Evolutionary conservation across 2,888 invertebrate genomes (phyloP).

Genomic region (Luperina testacea): DNA sequence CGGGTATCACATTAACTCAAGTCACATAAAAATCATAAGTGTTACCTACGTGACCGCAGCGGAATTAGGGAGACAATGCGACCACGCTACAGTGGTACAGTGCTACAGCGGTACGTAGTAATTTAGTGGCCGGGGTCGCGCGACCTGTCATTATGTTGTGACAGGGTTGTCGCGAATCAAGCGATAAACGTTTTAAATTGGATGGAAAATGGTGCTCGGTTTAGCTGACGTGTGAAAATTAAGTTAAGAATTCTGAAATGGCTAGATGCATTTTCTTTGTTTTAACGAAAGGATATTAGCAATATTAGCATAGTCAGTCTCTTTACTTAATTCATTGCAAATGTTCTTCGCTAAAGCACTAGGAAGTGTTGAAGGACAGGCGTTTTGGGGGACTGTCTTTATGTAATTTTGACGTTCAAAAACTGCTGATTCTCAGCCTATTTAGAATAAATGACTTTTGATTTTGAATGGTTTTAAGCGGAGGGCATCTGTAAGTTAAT

Average conservation of each 20-base stretch:
- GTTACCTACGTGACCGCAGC: constrained; percentile 36
- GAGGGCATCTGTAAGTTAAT: neutral
- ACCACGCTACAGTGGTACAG: constrained; percentile 25
- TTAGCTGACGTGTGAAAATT: neutral
- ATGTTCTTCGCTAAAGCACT: too few species aligned
- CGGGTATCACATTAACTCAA: constrained; percentile 7
- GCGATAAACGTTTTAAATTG: constrained; percentile 30
- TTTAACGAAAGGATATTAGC: neutral
- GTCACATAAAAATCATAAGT: constrained; percentile 46
- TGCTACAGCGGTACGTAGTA: constrained; percentile 70
- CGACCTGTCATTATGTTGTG: constrained; percentile 78
- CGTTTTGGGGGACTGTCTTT: too few species aligned
- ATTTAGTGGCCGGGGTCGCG: constrained; percentile 79
- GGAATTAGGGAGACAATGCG: constrained; percentile 38
- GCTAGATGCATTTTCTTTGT: neutral
- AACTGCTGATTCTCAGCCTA: too few species aligned
- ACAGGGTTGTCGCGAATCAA: constrained; percentile 65
- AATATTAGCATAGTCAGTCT: neutral
- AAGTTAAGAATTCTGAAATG: neutral
- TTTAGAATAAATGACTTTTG: too few species aligned
- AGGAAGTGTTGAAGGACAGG: too few species aligned
- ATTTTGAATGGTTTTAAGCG: too few species aligned
- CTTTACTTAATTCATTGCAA: neutral
- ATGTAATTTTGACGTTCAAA: too few species aligned
- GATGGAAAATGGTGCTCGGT: neutral